These are phyloP conservation scores for Xiphophorus birchmanni DNA, from an alignment of 2,797 vertebrate genomes.

Conservation along the genomic window DNA sequence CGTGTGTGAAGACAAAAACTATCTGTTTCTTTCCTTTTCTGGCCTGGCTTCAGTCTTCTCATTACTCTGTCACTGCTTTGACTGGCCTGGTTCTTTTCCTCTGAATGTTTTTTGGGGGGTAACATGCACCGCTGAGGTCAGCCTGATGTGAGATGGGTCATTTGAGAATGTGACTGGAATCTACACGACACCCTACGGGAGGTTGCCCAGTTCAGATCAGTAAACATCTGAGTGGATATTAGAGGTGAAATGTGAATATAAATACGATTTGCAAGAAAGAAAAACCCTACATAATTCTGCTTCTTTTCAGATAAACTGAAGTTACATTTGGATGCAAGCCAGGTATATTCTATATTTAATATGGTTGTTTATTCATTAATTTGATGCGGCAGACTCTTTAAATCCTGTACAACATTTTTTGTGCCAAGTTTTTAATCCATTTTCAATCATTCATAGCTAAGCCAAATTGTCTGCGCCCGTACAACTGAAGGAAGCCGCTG, in stretches of 20 bases:
- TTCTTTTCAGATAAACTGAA: not conserved
- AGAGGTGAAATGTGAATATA: not conserved
- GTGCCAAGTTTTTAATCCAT: too few relatives aligned
- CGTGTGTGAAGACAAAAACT: not conserved
- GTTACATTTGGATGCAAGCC: not conserved
- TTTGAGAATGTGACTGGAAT: not conserved
- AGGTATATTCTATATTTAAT: not conserved
- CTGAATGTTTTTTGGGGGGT: constrained; percentile 1
- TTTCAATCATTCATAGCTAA: not conserved
- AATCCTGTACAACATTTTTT: not conserved
- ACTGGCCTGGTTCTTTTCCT: constrained; percentile 22
- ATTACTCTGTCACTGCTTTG: constrained; percentile 54
- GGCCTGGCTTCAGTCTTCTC: constrained; percentile 31
- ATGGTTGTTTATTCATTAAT: not conserved
- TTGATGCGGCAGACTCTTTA: too few relatives aligned
- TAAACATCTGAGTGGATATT: not conserved
- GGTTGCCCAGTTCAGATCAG: not conserved
- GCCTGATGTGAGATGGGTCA: not conserved
- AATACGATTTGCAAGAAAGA: not conserved
- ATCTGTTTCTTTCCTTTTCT: constrained; percentile 27
- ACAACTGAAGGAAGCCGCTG: constrained; percentile 39
- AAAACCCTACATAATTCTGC: not conserved
- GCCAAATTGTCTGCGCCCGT: constrained; percentile 22
- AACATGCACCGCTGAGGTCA: constrained; percentile 6
- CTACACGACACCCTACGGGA: not conserved